phyloP scores from a whole-genome alignment of 2,113 vertebrate species.

The Herpetotheres cachinnans region DNA sequence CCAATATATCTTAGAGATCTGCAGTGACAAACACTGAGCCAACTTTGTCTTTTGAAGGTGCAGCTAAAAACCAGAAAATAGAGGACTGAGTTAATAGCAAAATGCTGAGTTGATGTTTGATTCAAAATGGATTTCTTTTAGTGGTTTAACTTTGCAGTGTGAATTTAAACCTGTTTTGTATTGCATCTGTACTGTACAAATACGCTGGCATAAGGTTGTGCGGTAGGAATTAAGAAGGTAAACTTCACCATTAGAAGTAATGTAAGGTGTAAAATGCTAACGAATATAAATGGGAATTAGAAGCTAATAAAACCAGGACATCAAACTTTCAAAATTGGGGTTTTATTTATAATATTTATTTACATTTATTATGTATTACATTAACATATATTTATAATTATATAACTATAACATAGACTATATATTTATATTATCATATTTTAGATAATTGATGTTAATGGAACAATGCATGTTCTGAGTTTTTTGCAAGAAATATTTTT shows the following conservation, averaged over 20 bases:
- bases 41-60: neutral
- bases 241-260: constrained; percentile 11
- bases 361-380: too few relatives aligned
- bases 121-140: neutral
- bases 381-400: too few relatives aligned
- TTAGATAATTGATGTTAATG: constrained; percentile 42
- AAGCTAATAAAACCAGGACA: constrained; percentile 16
- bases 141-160: neutral
- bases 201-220: neutral
- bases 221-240: constrained; percentile 3
- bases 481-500: constrained; percentile 26
- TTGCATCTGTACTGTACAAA: neutral
- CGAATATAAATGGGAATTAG: neutral
- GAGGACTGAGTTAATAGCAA: neutral
- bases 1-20: neutral
- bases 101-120: neutral
- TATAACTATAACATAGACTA: too few relatives aligned
- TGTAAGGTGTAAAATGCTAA: constrained; percentile 21
- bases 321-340: constrained; percentile 24
- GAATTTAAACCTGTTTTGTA: neutral
- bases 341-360: too few relatives aligned
- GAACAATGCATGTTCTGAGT: constrained; percentile 4
- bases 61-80: neutral
- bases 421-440: too few relatives aligned
- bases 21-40: neutral